Evolutionary conservation across 2,888 invertebrate species (phyloP).

Genomic region (Drosophila atripex): DNA sequence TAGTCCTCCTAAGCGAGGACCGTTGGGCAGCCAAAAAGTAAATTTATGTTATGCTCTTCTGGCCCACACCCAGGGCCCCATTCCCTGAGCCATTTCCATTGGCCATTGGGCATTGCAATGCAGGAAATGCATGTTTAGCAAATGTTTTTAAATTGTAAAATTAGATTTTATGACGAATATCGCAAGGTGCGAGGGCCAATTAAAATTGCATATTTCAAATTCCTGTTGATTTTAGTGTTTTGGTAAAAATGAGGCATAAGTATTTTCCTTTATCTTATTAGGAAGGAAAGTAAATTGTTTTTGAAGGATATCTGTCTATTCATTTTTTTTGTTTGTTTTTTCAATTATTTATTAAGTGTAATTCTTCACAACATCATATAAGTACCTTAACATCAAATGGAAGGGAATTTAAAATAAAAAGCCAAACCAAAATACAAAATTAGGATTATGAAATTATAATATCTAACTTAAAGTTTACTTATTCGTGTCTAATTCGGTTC

Average conservation of each 20-base stretch:
- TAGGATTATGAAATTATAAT: too few species aligned
- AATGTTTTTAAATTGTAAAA: conserved; percentile 79
- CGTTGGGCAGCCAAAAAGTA: conserved; percentile 57
- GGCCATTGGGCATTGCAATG: conserved; percentile 48
- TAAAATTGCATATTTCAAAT: conserved; percentile 73
- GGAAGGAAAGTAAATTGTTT: not conserved
- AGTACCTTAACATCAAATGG: too few species aligned
- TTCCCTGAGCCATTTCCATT: conserved; percentile 23
- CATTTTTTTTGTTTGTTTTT: too few species aligned
- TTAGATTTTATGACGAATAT: conserved; percentile 73
- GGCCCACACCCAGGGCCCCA: conserved; percentile 34
- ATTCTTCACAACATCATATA: too few species aligned
- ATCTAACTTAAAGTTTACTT: too few species aligned
- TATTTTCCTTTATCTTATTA: conserved; percentile 4
- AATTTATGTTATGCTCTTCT: conserved; percentile 62
- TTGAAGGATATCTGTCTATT: not conserved
- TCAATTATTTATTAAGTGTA: too few species aligned
- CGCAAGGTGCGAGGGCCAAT: conserved; percentile 40
- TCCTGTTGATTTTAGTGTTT: conserved; percentile 21
- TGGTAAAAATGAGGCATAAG: conserved; percentile 38
- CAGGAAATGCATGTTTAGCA: conserved; percentile 79
- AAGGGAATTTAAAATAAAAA: too few species aligned
- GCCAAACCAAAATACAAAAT: too few species aligned
- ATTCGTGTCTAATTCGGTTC: too few species aligned
- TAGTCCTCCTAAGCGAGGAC: conserved; percentile 40